Evolutionary conservation across 2,113 vertebrate genomes (phyloP), one percentile per base, ranked within the genome.

Genomic region (Poeciliopsis turrubarensis): DNA sequence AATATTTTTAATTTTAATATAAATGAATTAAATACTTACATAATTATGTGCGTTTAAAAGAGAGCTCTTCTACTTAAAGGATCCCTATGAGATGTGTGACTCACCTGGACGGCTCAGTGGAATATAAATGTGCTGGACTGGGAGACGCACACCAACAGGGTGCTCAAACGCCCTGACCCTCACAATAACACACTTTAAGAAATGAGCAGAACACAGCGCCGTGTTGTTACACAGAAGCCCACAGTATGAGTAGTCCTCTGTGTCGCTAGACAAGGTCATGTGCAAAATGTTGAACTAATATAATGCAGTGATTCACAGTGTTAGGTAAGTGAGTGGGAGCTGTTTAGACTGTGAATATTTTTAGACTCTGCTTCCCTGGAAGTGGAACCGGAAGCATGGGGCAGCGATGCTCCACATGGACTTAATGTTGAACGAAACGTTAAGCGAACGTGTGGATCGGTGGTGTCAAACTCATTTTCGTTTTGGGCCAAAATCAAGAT

Each of bases 261-360:
- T 71, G 73, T 79, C 73, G 75, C 75, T 54, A 65, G 91, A 89
- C 87, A 85, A 91, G 91, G 89, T 91, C 87, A 86, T 80, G 86
- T 81, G 75, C 76, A 79, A 57, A 88, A 86, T 80, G 79, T 74
- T 84, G 77, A 73, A 81, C 86, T 88, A 86, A 77, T 79, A 84
- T 77, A 78, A 83, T 79, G 78, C 79, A 70, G 75, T 91, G 90
- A 92, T 89, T 93, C 89, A 92, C 79, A 70, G 37, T 63, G 89
- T 93, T 91, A 90, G 88, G 84, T 92, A 89, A 92, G 90, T 91
- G 88, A 89, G 92, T 91, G 87, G 88, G 90, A 87, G 89, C 73
- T 82, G 83, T 78, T 74, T 77, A 82, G 69, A 80, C 80, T 73
- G 51, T 73, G 77, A 68, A 83, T 91, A 91, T 92, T 89, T 90